phyloP scores from a whole-genome alignment of 1,140 invertebrate species.

The Drosophila truncata region DNA sequence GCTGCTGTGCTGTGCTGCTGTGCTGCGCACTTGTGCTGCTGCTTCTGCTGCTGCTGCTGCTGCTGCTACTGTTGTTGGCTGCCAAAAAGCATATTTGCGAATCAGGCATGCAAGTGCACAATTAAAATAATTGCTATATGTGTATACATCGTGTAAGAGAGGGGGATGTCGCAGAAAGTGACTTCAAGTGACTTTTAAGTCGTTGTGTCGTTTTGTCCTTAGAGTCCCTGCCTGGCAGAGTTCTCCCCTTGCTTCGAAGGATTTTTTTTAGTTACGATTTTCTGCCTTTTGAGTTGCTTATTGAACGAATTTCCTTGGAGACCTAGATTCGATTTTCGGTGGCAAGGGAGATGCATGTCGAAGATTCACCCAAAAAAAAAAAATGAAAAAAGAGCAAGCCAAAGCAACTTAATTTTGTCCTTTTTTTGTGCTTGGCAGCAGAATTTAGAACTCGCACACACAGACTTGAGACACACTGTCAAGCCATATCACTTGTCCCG shows the following conservation, averaged over 20 bases:
- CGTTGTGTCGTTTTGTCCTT: conserved; percentile 16
- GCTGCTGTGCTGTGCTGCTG: neutral
- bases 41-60: conserved; percentile 3
- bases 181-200: conserved; percentile 20
- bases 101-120: conserved; percentile 24
- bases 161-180: neutral
- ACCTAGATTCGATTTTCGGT: conserved; percentile 22
- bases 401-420: neutral
- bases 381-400: neutral
- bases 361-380: neutral
- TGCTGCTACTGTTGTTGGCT: conserved; percentile 6
- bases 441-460: conserved; percentile 16
- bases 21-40: conserved; percentile 14
- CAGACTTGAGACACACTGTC: conserved; percentile 4
- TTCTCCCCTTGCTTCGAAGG: neutral
- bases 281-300: neutral
- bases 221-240: conserved; percentile 3
- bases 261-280: neutral
- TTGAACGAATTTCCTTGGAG: conserved; percentile 13
- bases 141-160: neutral
- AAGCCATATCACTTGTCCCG: conserved; percentile 16
- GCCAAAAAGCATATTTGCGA: conserved; percentile 23
- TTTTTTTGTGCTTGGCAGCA: neutral
- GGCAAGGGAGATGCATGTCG: conserved; percentile 4
- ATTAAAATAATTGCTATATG: conserved; percentile 22